These are phyloP conservation scores for Epinephelus fuscoguttatus DNA, from an alignment of 2,113 vertebrate species.

Conservation along the genomic window DNA sequence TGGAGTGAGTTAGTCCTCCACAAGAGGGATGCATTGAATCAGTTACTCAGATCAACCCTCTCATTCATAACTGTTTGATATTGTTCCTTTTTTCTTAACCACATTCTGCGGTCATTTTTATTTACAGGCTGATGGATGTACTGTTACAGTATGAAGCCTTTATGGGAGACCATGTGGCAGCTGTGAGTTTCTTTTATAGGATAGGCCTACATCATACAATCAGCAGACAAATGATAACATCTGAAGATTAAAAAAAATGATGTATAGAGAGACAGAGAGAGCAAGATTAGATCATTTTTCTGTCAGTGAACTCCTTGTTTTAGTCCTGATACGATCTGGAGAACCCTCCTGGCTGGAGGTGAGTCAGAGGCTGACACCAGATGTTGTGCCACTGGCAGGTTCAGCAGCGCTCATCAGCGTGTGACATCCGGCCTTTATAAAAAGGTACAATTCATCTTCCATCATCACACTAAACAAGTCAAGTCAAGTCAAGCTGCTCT, in stretches of 20 bases:
- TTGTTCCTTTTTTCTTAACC: neutral
- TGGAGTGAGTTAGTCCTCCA: neutral
- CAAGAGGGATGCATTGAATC: neutral
- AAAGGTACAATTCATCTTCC: constrained; percentile 25
- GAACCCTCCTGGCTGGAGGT: neutral
- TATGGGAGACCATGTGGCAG: neutral
- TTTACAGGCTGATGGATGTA: neutral
- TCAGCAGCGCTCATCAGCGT: constrained; percentile 27
- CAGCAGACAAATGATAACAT: neutral
- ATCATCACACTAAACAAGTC: constrained; percentile 12
- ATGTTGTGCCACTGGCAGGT: constrained; percentile 51
- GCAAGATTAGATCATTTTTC: too few relatives aligned
- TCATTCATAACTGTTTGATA: constrained; percentile 12
- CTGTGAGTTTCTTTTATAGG: neutral
- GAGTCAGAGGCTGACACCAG: constrained; percentile 32
- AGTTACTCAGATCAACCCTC: neutral
- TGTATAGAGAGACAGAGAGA: neutral
- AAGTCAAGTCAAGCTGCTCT: constrained; percentile 15
- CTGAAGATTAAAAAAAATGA: too few relatives aligned
- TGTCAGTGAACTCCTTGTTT: too few relatives aligned
- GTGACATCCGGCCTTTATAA: constrained; percentile 32
- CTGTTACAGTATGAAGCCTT: neutral
- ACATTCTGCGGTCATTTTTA: neutral
- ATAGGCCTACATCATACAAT: neutral
- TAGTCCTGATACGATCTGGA: too few relatives aligned